phyloP scores from a whole-genome alignment of 2,797 vertebrate genomes.

The Rhinella marina region DNA sequence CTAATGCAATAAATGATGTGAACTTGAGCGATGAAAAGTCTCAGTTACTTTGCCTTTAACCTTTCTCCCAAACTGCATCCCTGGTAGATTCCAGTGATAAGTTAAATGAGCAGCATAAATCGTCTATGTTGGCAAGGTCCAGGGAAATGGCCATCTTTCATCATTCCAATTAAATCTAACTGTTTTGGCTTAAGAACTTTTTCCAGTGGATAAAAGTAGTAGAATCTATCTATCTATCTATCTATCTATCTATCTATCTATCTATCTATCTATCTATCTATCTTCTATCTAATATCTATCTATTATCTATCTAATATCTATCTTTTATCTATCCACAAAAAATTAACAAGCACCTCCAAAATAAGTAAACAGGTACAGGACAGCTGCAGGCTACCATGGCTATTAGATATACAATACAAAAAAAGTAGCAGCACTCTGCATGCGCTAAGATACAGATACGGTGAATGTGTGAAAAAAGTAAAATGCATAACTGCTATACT shows the following conservation, averaged over 20 bases:
- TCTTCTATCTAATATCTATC: neutral
- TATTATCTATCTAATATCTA: neutral
- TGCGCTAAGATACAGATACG: too few relatives aligned
- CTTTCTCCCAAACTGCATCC: slow-evolving; percentile 27
- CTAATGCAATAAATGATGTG: slow-evolving; percentile 46
- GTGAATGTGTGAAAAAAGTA: too few relatives aligned
- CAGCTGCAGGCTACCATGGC: too few relatives aligned
- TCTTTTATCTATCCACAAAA: too few relatives aligned
- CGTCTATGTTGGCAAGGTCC: neutral
- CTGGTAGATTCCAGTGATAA: neutral
- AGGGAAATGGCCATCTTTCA: slow-evolving; percentile 10
- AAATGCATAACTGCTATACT: too few relatives aligned
- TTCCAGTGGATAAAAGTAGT: neutral
- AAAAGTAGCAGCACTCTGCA: too few relatives aligned
- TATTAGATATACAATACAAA: too few relatives aligned
- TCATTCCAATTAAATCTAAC: slow-evolving; percentile 24
- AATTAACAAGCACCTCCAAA: too few relatives aligned
- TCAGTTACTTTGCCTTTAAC: slow-evolving; percentile 51
- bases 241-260: neutral
- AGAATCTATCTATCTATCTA: neutral
- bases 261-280: slow-evolving; percentile 3
- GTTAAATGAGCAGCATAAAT: slow-evolving; percentile 29
- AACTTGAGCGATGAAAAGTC: slow-evolving; percentile 24
- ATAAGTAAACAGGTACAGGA: too few relatives aligned
- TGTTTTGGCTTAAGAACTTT: neutral